Percentiles rank a stretch among this genome's conserved stretches.
phyloP scores from a whole-genome alignment of 2,113 vertebrate species.

The Gnathonemus echidnorhynchus region DNA sequence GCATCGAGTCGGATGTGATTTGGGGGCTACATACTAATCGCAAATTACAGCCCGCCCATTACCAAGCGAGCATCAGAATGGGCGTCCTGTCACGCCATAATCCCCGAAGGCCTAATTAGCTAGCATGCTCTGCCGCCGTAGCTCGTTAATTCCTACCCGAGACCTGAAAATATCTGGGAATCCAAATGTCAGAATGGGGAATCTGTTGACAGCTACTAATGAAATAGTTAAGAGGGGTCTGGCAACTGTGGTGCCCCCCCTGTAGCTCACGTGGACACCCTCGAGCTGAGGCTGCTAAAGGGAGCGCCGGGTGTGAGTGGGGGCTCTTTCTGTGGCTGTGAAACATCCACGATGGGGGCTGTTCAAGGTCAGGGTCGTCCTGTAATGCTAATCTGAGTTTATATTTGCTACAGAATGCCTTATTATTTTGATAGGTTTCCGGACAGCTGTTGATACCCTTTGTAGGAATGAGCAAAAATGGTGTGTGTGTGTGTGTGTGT shows the following conservation, averaged over 20 bases:
- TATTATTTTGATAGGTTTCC: background rate
- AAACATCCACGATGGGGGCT: background rate
- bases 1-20: background rate
- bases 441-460: background rate
- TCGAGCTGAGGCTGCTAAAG: background rate
- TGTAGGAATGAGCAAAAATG: background rate
- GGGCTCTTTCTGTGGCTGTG: background rate
- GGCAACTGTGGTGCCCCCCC: background rate
- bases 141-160: background rate
- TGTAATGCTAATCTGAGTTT: background rate
- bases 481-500: background rate
- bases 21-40: background rate
- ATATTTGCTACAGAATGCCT: background rate
- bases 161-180: conserved; percentile 7
- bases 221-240: background rate
- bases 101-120: background rate
- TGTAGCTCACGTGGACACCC: background rate
- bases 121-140: background rate
- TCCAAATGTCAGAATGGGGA: background rate
- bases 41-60: background rate
- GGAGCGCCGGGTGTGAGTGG: background rate
- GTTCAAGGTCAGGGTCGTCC: background rate
- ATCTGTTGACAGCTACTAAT: background rate
- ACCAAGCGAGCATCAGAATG: background rate
- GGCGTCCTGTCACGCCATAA: background rate